phyloP scores from a whole-genome alignment of 1,140 invertebrate genomes.

The Lethocerus indicus region DNA sequence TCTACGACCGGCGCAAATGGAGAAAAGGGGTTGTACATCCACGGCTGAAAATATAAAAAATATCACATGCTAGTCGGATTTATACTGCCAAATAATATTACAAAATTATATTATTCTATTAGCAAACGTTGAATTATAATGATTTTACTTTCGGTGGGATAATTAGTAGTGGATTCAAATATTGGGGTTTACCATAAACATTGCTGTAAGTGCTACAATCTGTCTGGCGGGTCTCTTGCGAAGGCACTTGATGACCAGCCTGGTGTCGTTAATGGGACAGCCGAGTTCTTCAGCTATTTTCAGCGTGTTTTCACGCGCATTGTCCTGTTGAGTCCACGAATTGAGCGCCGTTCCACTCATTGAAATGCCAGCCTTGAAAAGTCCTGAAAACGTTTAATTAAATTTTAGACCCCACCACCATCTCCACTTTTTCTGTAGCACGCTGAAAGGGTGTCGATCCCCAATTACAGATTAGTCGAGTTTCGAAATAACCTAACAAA shows the following conservation, averaged over 20 bases:
- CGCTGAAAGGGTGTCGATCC: no score
- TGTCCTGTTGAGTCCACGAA: slow-evolving; percentile 49
- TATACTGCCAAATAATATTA: no score
- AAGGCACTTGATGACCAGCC: slow-evolving; percentile 49
- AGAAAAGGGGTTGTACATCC: slow-evolving; percentile 36
- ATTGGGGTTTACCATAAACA: slow-evolving; percentile 34
- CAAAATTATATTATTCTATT: no score
- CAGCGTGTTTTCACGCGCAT: slow-evolving; percentile 44
- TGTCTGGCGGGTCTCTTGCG: slow-evolving; percentile 36
- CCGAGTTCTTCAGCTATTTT: slow-evolving; percentile 44
- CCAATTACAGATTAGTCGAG: no score
- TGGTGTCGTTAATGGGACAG: slow-evolving; percentile 36
- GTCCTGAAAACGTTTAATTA: no score
- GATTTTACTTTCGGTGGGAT: no score
- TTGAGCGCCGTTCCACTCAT: slow-evolving; percentile 56
- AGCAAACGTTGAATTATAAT: no score
- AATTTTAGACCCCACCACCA: no score
- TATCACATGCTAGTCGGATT: no score
- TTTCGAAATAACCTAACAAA: no score
- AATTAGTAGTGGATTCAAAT: no score
- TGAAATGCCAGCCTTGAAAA: slow-evolving; percentile 53
- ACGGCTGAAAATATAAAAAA: slow-evolving; percentile 22
- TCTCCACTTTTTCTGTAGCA: no score
- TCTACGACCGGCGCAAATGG: slow-evolving; percentile 42
- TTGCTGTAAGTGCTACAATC: slow-evolving; percentile 27